These are phyloP conservation scores for Lochmaea capreae DNA, from an alignment of 2,888 invertebrate species.

Conservation along the genomic window DNA sequence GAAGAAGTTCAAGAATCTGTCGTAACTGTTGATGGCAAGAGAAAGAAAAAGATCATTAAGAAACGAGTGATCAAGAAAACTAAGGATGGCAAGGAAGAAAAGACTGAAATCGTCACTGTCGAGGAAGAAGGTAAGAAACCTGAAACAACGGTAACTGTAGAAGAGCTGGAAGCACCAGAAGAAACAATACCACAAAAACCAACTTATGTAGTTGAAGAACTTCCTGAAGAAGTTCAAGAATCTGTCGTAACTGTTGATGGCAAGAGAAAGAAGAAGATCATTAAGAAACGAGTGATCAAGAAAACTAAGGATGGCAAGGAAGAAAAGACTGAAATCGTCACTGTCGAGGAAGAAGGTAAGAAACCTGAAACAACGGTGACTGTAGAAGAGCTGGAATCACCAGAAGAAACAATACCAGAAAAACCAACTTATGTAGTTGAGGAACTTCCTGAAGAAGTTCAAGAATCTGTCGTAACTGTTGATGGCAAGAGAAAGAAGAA, in stretches of 20 bases:
- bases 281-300: constrained; percentile 62
- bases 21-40: constrained; percentile 14
- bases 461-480: constrained; percentile 53
- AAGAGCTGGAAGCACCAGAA: constrained; percentile 56
- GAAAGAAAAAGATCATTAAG: constrained; percentile 57
- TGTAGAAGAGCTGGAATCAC: constrained; percentile 59
- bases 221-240: constrained; percentile 56
- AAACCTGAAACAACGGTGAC: constrained; percentile 47
- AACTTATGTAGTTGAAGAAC: constrained; percentile 56
- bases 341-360: constrained; percentile 55
- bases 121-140: constrained; percentile 56
- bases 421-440: constrained; percentile 56
- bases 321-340: constrained; percentile 58
- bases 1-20: constrained; percentile 31
- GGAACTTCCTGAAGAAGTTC: constrained; percentile 52
- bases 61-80: constrained; percentile 58
- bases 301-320: constrained; percentile 61
- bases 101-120: constrained; percentile 57
- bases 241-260: constrained; percentile 52
- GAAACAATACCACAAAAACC: constrained; percentile 53
- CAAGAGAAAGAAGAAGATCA: constrained; percentile 53
- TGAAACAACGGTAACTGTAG: constrained; percentile 50
- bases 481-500: constrained; percentile 57
- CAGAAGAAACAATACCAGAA: constrained; percentile 62
- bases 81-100: constrained; percentile 56